These are phyloP conservation scores for Arothron firmamentum DNA, from an alignment of 2,113 vertebrate species.

Conservation along the genomic window DNA sequence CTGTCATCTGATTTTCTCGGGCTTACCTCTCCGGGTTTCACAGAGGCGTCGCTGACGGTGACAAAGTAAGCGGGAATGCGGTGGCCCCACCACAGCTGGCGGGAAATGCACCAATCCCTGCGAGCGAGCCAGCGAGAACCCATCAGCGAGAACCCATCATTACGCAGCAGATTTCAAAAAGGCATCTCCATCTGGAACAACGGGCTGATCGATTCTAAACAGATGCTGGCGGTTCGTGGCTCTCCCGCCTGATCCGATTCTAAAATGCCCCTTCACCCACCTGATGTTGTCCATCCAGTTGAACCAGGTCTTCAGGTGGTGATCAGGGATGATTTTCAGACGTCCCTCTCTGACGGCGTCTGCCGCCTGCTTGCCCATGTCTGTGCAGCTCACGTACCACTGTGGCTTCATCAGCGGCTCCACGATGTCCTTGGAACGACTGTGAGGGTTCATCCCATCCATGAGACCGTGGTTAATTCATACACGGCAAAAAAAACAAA, in stretches of 20 bases:
- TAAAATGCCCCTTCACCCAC: constrained; percentile 44
- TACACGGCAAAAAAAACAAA: no score
- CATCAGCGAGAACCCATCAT: no score
- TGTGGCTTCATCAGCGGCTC: constrained; percentile 88
- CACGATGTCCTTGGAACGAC: constrained; percentile 91
- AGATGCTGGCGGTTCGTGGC: no score
- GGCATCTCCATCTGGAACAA: no score
- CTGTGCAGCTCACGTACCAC: constrained; percentile 86
- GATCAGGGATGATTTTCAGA: constrained; percentile 85
- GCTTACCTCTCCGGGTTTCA: constrained; percentile 81
- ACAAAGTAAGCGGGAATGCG: constrained; percentile 87
- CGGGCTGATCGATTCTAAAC: no score
- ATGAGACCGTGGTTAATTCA: no score
- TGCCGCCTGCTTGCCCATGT: constrained; percentile 85
- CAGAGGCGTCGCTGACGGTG: constrained; percentile 75
- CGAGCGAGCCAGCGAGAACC: background rate
- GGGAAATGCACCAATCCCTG: constrained; percentile 90
- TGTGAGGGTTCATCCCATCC: no score
- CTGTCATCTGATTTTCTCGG: background rate
- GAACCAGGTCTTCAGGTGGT: constrained; percentile 87
- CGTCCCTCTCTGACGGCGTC: constrained; percentile 78
- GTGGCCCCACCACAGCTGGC: constrained; percentile 93
- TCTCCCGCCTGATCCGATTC: no score
- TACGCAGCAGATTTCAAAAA: no score
- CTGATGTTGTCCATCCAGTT: constrained; percentile 92